A percentile compares a stretch with the other conserved stretches of the same genome.
Evolutionary conservation across 2,888 invertebrate species (phyloP).

Genomic region (Dione juno): DNA sequence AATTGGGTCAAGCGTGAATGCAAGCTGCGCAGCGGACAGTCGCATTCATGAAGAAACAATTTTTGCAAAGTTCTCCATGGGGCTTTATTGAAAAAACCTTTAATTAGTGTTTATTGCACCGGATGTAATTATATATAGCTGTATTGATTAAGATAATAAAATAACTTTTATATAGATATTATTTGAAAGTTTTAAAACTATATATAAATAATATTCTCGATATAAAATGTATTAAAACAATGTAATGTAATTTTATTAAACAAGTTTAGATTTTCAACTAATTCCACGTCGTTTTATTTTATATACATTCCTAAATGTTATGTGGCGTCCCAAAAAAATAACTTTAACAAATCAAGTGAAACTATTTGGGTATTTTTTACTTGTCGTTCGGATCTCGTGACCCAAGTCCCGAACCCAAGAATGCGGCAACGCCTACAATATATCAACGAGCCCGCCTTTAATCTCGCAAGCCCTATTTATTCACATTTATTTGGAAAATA

Average conservation of each 20-base stretch:
- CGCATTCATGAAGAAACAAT: constrained; percentile 38
- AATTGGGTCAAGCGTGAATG: constrained; percentile 52
- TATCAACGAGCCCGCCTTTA: constrained; percentile 75
- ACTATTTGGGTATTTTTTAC: constrained; percentile 23
- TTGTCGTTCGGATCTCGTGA: constrained; percentile 26
- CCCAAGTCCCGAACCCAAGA: constrained; percentile 28
- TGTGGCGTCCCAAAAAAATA: background rate
- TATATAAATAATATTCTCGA: background rate
- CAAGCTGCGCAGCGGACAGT: constrained; percentile 23
- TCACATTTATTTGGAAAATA: constrained; percentile 79
- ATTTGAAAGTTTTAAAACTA: background rate
- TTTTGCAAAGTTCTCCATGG: constrained; percentile 39
- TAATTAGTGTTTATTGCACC: constrained; percentile 42
- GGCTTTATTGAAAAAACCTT: constrained; percentile 24
- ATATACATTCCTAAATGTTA: background rate
- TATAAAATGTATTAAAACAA: background rate
- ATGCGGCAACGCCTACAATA: constrained; percentile 58
- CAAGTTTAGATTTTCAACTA: background rate
- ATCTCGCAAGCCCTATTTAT: constrained; percentile 79
- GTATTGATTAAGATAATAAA: background rate
- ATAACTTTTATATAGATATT: no score
- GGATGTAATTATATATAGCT: background rate
- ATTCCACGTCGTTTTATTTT: background rate
- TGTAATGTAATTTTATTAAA: no score
- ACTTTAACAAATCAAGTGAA: constrained; percentile 19